These are phyloP conservation scores for Diaprepes abbreviatus DNA, from an alignment of 2,888 invertebrate genomes.

Conservation along the genomic window DNA sequence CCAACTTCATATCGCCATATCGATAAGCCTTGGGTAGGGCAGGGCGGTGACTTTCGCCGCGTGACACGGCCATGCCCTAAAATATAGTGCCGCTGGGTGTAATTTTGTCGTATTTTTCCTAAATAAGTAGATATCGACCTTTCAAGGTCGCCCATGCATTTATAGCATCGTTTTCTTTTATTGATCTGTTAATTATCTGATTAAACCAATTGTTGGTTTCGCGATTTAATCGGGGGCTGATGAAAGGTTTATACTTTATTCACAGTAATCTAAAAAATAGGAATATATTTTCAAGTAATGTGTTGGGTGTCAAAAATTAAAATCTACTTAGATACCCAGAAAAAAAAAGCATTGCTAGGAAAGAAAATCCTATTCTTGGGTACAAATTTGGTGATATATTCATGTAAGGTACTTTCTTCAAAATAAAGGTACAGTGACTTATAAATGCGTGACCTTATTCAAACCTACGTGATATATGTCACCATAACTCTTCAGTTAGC, in stretches of 20 bases:
- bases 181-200: slow-evolving; percentile 14
- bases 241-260: background rate
- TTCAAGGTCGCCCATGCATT: slow-evolving; percentile 20
- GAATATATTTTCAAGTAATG: too few relatives aligned
- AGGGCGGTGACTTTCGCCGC: slow-evolving; percentile 43
- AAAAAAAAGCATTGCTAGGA: too few relatives aligned
- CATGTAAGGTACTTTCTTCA: too few relatives aligned
- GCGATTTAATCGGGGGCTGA: background rate
- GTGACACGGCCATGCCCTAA: slow-evolving; percentile 42
- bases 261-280: too few relatives aligned
- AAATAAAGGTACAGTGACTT: too few relatives aligned
- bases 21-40: slow-evolving; percentile 40
- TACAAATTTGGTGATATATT: too few relatives aligned
- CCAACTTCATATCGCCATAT: slow-evolving; percentile 23
- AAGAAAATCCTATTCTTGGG: too few relatives aligned
- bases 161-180: slow-evolving; percentile 10
- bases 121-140: slow-evolving; percentile 19
- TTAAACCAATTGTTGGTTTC: background rate
- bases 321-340: too few relatives aligned
- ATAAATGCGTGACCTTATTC: too few relatives aligned
- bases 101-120: background rate
- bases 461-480: too few relatives aligned
- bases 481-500: too few relatives aligned
- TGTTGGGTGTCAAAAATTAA: too few relatives aligned
- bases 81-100: slow-evolving; percentile 19